These are phyloP conservation scores for Chrysopa pallens DNA, from an alignment of 1,140 invertebrate genomes.

Conservation along the genomic window DNA sequence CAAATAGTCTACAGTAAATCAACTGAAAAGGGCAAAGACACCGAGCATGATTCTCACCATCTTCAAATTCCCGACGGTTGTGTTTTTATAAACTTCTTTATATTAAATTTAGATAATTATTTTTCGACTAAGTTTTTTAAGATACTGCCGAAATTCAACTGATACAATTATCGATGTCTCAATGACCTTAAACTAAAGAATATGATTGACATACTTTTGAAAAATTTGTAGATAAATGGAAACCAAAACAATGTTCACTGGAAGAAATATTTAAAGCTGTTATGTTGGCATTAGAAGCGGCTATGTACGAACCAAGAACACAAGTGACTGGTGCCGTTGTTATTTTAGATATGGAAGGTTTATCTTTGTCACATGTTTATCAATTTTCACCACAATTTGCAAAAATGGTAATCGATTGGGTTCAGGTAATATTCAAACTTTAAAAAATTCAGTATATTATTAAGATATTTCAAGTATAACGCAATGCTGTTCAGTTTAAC, in stretches of 20 bases:
- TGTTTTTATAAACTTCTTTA: too few species aligned
- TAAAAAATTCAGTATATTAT: not conserved
- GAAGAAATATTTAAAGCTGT: conserved; percentile 36
- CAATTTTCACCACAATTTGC: conserved; percentile 51
- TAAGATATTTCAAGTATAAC: conserved; percentile 1
- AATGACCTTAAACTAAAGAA: not conserved
- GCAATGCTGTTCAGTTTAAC: not conserved
- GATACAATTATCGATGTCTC: not conserved
- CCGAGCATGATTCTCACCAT: too few species aligned
- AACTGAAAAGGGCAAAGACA: too few species aligned
- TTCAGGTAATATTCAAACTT: conserved; percentile 33
- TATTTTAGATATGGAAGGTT: conserved; percentile 48
- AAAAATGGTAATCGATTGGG: conserved; percentile 38
- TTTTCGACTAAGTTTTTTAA: too few species aligned
- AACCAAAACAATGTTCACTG: conserved; percentile 33
- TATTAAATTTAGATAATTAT: too few species aligned
- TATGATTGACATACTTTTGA: not conserved
- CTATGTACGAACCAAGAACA: conserved; percentile 38
- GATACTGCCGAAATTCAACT: too few species aligned
- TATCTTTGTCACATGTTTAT: conserved; percentile 43
- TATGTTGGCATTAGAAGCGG: conserved; percentile 35
- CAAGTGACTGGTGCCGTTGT: conserved; percentile 41
- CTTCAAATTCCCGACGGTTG: too few species aligned
- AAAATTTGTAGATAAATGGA: conserved; percentile 35
- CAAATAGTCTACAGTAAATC: too few species aligned